These are phyloP conservation scores for Cataglyphis hispanica DNA, from an alignment of 1,140 invertebrate species.

Conservation along the genomic window DNA sequence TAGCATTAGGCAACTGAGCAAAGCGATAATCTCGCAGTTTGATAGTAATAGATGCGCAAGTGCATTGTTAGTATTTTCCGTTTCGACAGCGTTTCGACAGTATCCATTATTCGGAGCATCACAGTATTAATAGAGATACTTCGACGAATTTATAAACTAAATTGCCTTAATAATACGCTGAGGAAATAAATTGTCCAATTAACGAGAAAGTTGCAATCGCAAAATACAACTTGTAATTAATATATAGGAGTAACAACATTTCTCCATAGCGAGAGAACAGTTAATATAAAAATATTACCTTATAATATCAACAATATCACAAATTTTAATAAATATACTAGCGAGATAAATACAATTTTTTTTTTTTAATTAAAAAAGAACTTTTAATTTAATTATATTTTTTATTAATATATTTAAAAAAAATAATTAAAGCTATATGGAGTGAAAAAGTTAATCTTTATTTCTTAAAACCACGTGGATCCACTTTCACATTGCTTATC, in stretches of 20 bases:
- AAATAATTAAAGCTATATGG: background rate
- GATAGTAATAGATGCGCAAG: constrained; percentile 52
- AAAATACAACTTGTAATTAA: constrained; percentile 7
- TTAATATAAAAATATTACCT: background rate
- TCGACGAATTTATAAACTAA: constrained; percentile 38
- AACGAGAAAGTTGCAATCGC: background rate
- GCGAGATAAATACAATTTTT: background rate
- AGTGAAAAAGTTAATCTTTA: background rate
- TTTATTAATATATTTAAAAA: background rate
- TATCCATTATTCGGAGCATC: constrained; percentile 34
- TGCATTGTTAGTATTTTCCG: constrained; percentile 54
- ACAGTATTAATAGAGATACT: constrained; percentile 28
- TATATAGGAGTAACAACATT: background rate
- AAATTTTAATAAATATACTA: background rate
- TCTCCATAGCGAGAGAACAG: background rate
- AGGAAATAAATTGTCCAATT: constrained; percentile 15
- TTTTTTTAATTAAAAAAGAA: background rate
- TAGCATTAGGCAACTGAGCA: constrained; percentile 49
- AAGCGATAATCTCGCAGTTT: constrained; percentile 56
- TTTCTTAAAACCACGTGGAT: background rate
- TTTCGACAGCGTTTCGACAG: constrained; percentile 16
- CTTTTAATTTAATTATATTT: no score
- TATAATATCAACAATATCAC: no score
- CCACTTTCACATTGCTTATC: background rate
- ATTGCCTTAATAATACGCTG: constrained; percentile 31